Conservation (phyloP, 2,888 invertebrate species). For the Candidula unifasciata region DNA sequence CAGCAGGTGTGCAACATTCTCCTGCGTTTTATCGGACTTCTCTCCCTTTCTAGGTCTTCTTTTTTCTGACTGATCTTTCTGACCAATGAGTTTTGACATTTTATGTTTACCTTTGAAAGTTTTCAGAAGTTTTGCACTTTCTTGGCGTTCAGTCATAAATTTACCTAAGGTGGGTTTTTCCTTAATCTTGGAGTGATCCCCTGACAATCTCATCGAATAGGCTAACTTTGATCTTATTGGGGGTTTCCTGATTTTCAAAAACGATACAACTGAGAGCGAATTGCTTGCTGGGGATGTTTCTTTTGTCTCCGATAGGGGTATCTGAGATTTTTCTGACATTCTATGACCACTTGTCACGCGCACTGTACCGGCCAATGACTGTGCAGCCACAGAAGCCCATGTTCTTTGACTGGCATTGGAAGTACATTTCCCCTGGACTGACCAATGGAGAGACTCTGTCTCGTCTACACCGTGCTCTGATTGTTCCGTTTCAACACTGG, state of each 20-base stretch:
- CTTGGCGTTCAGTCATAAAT: background rate
- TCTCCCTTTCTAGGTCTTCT: background rate
- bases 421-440: background rate
- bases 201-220: background rate
- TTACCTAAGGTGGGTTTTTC: background rate
- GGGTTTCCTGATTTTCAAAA: background rate
- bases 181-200: background rate
- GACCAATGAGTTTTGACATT: background rate
- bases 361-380: background rate
- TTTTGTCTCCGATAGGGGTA: no score
- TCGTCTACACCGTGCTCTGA: background rate
- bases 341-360: background rate
- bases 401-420: background rate
- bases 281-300: no score
- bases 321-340: background rate
- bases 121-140: background rate
- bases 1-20: background rate
- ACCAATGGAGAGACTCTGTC: background rate
- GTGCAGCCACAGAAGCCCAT: slow-evolving; percentile 42
- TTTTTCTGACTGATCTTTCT: background rate
- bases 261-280: background rate
- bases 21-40: background rate
- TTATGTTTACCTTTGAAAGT: background rate
- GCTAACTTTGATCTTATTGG: background rate
- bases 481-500: background rate